These are phyloP conservation scores for Zhengitettix transpicula DNA, from an alignment of 2,888 invertebrate species.

Conservation along the genomic window DNA sequence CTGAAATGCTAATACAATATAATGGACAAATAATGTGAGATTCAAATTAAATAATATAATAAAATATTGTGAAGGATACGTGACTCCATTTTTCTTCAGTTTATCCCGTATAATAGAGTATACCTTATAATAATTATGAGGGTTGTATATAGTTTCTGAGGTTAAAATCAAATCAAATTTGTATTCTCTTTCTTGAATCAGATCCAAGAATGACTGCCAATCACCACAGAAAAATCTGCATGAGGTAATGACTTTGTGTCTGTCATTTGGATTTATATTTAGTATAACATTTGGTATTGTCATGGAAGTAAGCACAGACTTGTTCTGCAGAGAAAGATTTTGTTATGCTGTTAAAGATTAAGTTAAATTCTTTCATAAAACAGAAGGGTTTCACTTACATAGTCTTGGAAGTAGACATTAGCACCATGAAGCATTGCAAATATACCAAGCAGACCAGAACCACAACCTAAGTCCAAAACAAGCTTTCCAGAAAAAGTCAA, in stretches of 20 bases:
- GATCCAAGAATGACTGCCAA: conserved; percentile 43
- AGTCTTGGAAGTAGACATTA: conserved; percentile 78
- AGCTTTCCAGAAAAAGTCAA: conserved; percentile 30
- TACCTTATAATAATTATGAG: conserved; percentile 59
- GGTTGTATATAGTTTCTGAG: conserved; percentile 87
- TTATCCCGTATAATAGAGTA: conserved; percentile 45
- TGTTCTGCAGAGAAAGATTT: conserved; percentile 45
- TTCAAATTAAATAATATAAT: no score
- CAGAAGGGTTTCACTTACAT: conserved; percentile 42
- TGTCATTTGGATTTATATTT: conserved; percentile 36
- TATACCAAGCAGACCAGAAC: conserved; percentile 77
- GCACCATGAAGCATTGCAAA: conserved; percentile 50
- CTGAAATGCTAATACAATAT: no score
- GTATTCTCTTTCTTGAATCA: conserved; percentile 23
- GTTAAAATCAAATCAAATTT: conserved; percentile 76
- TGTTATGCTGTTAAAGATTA: neutral
- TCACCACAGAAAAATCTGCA: conserved; percentile 48
- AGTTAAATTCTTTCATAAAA: no score
- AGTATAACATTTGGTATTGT: conserved; percentile 68
- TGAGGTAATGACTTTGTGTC: conserved; percentile 17
- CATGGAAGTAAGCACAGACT: conserved; percentile 59
- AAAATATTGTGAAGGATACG: conserved; percentile 34
- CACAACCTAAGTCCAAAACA: conserved; percentile 84
- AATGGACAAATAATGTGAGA: no score
- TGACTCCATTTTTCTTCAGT: conserved; percentile 41